A percentile compares a stretch with the other conserved stretches of the same genome.
Evolutionary conservation across 1,140 invertebrate genomes (phyloP).

Genomic region (Apocrypta bakeri): DNA sequence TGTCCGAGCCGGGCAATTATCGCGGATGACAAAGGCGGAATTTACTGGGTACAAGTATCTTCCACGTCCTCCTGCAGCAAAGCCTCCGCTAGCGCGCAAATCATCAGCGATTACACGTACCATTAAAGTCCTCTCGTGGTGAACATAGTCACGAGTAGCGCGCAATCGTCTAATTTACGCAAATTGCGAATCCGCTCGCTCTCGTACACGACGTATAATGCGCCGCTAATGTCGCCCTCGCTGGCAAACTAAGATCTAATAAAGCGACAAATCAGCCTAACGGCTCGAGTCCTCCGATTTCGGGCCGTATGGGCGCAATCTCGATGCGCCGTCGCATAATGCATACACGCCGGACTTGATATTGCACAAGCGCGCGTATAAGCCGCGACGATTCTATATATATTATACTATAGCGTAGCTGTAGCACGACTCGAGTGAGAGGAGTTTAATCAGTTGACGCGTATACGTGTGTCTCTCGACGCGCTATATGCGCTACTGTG

Average conservation of each 20-base stretch:
- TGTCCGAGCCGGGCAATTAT: background rate
- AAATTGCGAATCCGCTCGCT: conserved; percentile 64
- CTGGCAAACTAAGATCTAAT: conserved; percentile 70
- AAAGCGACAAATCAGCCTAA: conserved; percentile 74
- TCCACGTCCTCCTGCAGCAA: background rate
- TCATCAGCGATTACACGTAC: conserved; percentile 65
- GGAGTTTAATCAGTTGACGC: background rate
- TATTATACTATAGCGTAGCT: background rate
- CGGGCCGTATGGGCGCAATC: background rate
- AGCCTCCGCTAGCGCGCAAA: conserved; percentile 46
- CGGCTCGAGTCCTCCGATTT: conserved; percentile 34
- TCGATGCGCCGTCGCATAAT: background rate
- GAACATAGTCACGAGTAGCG: background rate
- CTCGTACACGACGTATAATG: background rate
- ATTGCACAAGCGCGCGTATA: conserved; percentile 17
- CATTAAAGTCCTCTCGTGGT: conserved; percentile 57
- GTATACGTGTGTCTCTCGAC: background rate
- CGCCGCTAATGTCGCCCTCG: conserved; percentile 51
- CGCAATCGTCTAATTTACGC: conserved; percentile 72
- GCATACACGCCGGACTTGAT: background rate
- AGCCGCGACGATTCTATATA: conserved; percentile 13
- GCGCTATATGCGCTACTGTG: background rate
- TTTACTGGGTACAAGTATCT: conserved; percentile 1
- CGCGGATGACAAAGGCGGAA: conserved; percentile 21
- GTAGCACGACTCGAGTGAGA: too few relatives aligned